Percentiles rank a stretch among this genome's conserved stretches.
Evolutionary conservation across 2,888 invertebrate species (phyloP).

Genomic region (Cremastinae sp.): DNA sequence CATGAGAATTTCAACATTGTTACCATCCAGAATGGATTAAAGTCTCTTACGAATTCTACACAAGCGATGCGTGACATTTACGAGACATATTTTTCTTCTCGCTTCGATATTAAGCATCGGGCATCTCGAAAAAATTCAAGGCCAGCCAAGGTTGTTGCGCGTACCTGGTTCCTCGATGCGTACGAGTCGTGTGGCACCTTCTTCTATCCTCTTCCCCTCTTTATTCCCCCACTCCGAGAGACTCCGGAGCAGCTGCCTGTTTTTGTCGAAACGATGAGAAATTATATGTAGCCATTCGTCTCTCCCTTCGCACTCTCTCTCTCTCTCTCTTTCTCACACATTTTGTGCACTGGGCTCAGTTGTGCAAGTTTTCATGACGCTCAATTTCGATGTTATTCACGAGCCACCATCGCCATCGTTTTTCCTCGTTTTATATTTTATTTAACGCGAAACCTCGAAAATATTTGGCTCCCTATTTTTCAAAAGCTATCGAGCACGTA

Average conservation of each 20-base stretch:
- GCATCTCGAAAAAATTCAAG: conserved; percentile 44
- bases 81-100: conserved; percentile 21
- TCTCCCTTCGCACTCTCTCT: no score
- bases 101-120: conserved; percentile 45
- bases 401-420: no score
- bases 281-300: no score
- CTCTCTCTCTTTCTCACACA: no score
- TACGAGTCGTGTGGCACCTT: not conserved
- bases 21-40: conserved; percentile 26
- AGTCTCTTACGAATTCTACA: conserved; percentile 38
- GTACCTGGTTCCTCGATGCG: conserved; percentile 11
- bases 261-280: no score
- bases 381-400: no score
- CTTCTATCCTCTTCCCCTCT: conserved; percentile 1
- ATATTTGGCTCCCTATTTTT: not conserved
- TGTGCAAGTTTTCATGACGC: no score
- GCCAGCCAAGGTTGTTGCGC: conserved; percentile 54
- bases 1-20: conserved; percentile 14
- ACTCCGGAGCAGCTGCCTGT: no score
- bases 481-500: no score
- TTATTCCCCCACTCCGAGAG: not conserved
- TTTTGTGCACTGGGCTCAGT: no score
- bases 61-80: conserved; percentile 49
- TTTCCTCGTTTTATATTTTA: not conserved
- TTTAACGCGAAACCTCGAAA: not conserved